Percentiles rank a stretch among this genome's conserved stretches.
These are phyloP conservation scores for Bovichtus variegatus DNA, from an alignment of 2,797 vertebrate genomes.

Conservation along the genomic window DNA sequence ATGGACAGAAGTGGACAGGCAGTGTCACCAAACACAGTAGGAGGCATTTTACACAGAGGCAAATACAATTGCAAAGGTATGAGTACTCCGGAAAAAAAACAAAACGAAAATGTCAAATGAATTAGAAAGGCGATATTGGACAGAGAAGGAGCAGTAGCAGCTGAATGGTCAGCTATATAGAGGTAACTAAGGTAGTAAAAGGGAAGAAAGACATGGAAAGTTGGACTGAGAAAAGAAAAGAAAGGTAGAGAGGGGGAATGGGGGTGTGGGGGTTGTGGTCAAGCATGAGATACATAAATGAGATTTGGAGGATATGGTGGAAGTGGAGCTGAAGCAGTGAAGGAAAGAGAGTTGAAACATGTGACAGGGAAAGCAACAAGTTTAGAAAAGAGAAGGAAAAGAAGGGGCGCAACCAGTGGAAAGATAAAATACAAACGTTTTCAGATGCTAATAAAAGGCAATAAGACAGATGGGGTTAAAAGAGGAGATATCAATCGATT, in stretches of 20 bases:
- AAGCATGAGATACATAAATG: slow-evolving; percentile 1
- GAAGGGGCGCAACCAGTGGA: neutral
- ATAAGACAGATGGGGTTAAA: neutral
- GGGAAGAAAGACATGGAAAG: neutral
- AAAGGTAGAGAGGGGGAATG: neutral
- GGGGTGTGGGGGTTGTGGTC: slow-evolving; percentile 1
- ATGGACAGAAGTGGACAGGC: too few species aligned
- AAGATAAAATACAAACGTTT: neutral
- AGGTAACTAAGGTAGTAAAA: slow-evolving; percentile 11
- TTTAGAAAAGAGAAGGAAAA: neutral
- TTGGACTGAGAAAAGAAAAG: neutral
- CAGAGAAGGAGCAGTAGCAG: slow-evolving; percentile 27
- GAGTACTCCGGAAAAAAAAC: neutral
- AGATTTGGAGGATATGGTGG: neutral
- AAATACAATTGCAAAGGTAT: neutral
- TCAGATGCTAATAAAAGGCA: neutral
- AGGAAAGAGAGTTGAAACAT: neutral
- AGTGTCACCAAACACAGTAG: too few species aligned
- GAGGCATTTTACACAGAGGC: neutral
- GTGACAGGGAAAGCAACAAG: neutral
- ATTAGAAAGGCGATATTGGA: too few species aligned
- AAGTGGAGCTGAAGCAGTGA: neutral
- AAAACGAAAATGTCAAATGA: too few species aligned
- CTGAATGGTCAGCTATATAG: slow-evolving; percentile 5
- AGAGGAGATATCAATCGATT: neutral